These are phyloP conservation scores for Timema podura DNA, from an alignment of 2,888 invertebrate genomes.

Conservation along the genomic window DNA sequence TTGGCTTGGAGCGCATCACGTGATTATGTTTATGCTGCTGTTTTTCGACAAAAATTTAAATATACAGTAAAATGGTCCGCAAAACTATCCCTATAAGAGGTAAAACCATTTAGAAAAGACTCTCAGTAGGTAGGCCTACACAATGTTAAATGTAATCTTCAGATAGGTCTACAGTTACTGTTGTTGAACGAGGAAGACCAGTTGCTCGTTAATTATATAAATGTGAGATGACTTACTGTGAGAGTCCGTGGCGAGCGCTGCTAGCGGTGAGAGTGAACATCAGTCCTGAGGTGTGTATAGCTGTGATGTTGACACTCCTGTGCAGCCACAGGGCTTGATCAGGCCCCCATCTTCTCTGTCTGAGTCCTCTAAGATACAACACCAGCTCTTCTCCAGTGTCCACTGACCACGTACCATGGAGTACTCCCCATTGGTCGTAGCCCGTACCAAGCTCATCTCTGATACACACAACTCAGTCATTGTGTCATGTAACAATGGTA, in stretches of 20 bases:
- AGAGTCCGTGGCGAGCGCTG: conserved; percentile 49
- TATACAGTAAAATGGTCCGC: no score
- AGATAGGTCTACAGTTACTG: no score
- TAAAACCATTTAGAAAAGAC: no score
- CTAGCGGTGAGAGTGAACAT: conserved; percentile 52
- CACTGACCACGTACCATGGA: conserved; percentile 55
- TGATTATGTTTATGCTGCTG: no score
- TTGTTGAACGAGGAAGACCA: no score
- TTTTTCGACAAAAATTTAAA: no score
- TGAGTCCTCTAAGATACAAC: conserved; percentile 52
- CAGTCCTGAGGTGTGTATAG: conserved; percentile 53
- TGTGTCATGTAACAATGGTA: no score
- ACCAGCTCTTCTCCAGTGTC: conserved; percentile 43
- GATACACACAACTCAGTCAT: background rate
- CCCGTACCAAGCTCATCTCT: conserved; percentile 41
- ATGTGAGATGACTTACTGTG: conserved; percentile 10
- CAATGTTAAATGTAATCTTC: no score
- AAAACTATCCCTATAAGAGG: no score
- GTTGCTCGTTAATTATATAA: no score
- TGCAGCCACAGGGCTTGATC: conserved; percentile 39
- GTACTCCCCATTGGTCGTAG: conserved; percentile 60
- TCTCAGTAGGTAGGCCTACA: no score
- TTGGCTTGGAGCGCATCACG: no score
- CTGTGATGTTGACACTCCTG: conserved; percentile 43
- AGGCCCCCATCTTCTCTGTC: conserved; percentile 48